Evolutionary conservation across 2,113 vertebrate genomes (phyloP).

Genomic region (Pogona vitticeps): DNA sequence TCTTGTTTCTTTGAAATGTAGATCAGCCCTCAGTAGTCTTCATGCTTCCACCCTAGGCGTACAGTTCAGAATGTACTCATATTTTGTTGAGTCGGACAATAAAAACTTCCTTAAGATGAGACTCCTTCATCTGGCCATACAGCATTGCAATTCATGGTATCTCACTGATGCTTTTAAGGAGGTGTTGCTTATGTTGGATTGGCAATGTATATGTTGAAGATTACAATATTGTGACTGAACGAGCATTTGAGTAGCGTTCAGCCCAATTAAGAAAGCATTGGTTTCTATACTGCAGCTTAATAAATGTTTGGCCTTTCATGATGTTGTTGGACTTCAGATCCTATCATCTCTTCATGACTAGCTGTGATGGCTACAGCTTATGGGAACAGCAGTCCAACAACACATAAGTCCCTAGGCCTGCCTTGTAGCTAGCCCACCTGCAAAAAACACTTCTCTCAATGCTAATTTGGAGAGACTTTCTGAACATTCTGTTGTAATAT

Average conservation of each 20-base stretch:
- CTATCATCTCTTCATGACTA: too few relatives aligned
- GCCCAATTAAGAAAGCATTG: not conserved
- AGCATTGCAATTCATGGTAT: too few relatives aligned
- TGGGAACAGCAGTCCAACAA: too few relatives aligned
- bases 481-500: too few relatives aligned
- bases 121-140: not conserved
- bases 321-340: too few relatives aligned
- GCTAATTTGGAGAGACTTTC: not conserved
- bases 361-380: too few relatives aligned
- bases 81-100: not conserved
- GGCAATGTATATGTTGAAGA: not conserved
- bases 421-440: not conserved
- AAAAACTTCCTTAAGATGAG: not conserved
- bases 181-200: not conserved
- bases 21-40: too few relatives aligned
- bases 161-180: not conserved
- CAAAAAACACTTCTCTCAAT: not conserved
- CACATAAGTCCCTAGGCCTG: too few relatives aligned
- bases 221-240: not conserved
- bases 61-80: too few relatives aligned
- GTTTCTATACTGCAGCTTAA: too few relatives aligned
- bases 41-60: too few relatives aligned
- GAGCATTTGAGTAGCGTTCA: not conserved
- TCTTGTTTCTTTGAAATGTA: not conserved
- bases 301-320: too few relatives aligned